Percentiles rank a stretch among this genome's conserved stretches.
These are phyloP conservation scores for Oophaga sylvatica DNA, from an alignment of 2,797 vertebrate genomes.

Conservation along the genomic window DNA sequence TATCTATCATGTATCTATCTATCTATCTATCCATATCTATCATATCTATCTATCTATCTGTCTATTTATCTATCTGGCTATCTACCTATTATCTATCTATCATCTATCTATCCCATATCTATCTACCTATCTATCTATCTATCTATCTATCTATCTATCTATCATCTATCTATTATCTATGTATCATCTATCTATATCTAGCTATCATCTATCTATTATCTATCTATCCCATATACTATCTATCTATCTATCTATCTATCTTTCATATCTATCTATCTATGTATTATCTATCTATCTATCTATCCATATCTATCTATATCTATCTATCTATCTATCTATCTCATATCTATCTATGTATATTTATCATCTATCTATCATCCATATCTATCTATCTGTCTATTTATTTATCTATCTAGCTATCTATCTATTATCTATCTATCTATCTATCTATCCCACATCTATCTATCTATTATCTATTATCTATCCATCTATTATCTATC, in stretches of 20 bases:
- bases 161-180: neutral
- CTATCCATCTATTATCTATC: neutral
- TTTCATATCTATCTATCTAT: neutral
- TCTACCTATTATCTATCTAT: constrained; percentile 30
- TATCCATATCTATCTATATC: neutral
- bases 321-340: neutral
- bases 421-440: neutral
- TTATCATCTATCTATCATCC: no score
- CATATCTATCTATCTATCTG: neutral
- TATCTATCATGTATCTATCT: neutral
- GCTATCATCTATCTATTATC: neutral
- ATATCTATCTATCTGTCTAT: no score
- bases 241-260: neutral
- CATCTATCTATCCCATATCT: neutral
- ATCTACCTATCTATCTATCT: neutral
- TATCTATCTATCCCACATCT: neutral
- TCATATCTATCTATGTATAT: no score
- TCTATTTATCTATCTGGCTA: neutral
- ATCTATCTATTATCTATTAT: no score
- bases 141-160: neutral
- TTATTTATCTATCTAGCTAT: no score
- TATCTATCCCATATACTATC: neutral
- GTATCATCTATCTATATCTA: neutral
- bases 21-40: no score
- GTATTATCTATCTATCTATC: neutral